Conservation (phyloP, 2,888 invertebrate genomes). For the Graphium colonna region DNA sequence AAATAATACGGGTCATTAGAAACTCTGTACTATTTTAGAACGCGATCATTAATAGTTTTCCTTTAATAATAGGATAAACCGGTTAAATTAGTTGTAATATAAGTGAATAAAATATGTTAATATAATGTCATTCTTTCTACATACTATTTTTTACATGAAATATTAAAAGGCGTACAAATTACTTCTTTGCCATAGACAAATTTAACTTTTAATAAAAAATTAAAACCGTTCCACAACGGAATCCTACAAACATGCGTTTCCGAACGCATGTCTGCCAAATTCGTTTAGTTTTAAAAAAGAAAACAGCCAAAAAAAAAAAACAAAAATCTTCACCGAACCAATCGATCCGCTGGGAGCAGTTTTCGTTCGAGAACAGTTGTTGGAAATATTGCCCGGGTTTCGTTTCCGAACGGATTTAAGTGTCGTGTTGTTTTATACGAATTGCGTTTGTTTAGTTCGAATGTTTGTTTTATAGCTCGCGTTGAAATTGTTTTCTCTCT, state of each 20-base stretch:
- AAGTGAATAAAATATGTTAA: no score
- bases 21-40: no score
- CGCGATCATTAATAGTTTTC: no score
- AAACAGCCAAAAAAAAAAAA: constrained; percentile 14
- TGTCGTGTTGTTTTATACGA: constrained; percentile 24
- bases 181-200: background rate
- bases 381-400: constrained; percentile 53
- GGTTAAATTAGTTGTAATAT: no score
- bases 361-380: constrained; percentile 49
- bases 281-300: constrained; percentile 32
- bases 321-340: constrained; percentile 45
- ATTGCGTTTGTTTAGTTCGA: constrained; percentile 34
- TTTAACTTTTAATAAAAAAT: no score
- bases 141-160: no score
- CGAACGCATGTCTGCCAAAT: constrained; percentile 25
- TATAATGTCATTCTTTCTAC: no score
- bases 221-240: constrained; percentile 1
- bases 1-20: no score
- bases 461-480: constrained; percentile 22
- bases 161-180: no score
- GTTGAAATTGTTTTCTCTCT: constrained; percentile 13
- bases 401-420: constrained; percentile 41
- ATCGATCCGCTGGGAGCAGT: constrained; percentile 57
- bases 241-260: background rate
- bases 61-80: no score